phyloP scores from a whole-genome alignment of 2,888 invertebrate species.

The Hypsopygia costalis region DNA sequence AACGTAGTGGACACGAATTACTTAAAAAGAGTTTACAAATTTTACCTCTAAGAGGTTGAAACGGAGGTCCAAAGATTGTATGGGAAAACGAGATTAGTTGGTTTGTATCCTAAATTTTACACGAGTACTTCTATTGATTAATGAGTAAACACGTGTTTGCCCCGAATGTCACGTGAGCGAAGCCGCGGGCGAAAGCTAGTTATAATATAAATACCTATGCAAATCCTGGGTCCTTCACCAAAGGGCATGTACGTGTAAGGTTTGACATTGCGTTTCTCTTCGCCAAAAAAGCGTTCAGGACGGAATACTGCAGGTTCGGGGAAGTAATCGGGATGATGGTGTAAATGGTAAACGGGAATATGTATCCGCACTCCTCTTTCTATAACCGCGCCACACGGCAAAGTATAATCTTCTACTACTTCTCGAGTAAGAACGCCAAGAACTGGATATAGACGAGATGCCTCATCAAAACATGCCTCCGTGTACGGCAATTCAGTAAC shows the following conservation, averaged over 20 bases:
- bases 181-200: no score
- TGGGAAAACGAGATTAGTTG: no score
- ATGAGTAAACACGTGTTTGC: no score
- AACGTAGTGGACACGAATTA: no score
- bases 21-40: no score
- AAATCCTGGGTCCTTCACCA: slow-evolving; percentile 46
- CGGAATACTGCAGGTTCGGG: slow-evolving; percentile 37
- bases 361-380: slow-evolving; percentile 40
- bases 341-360: slow-evolving; percentile 41
- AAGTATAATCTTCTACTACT: slow-evolving; percentile 38
- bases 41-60: no score
- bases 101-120: no score
- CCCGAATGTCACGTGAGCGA: no score
- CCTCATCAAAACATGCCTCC: slow-evolving; percentile 30
- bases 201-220: slow-evolving; percentile 49
- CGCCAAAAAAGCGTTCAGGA: slow-evolving; percentile 44
- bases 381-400: slow-evolving; percentile 39
- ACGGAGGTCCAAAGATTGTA: no score
- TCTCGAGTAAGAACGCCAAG: slow-evolving; percentile 29
- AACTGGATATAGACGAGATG: slow-evolving; percentile 30
- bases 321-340: slow-evolving; percentile 36
- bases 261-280: slow-evolving; percentile 28
- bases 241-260: slow-evolving; percentile 45
- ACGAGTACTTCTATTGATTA: no score
- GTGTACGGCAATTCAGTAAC: slow-evolving; percentile 28